Conservation (phyloP, 2,888 invertebrate genomes). For the Acronicta psi region DNA sequence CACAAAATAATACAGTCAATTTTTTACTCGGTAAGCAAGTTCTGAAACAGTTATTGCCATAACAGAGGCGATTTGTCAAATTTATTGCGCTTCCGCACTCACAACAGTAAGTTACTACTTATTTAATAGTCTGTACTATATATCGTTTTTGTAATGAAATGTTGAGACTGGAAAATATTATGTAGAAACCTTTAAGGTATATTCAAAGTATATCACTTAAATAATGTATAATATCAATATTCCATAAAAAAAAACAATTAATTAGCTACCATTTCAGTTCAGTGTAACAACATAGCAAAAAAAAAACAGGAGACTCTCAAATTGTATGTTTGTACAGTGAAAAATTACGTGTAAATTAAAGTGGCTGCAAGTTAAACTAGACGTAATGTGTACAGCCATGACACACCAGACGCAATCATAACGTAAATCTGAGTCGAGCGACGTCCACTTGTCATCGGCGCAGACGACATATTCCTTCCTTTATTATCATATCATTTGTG, state of each 20-base stretch:
- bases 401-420: conserved; percentile 48
- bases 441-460: conserved; percentile 62
- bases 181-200: neutral
- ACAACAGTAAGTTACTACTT: conserved; percentile 61
- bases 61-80: conserved; percentile 69
- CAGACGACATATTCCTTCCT: conserved; percentile 61
- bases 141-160: conserved; percentile 56
- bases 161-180: conserved; percentile 12
- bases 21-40: conserved; percentile 65
- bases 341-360: conserved; percentile 22
- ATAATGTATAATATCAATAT: too few species aligned
- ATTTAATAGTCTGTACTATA: conserved; percentile 64
- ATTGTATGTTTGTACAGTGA: conserved; percentile 5
- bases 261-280: too few species aligned
- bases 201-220: neutral
- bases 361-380: conserved; percentile 33
- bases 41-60: conserved; percentile 68
- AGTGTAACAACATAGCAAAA: neutral
- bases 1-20: conserved; percentile 40
- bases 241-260: too few species aligned
- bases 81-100: conserved; percentile 66
- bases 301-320: neutral
- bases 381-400: conserved; percentile 26
- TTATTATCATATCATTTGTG: conserved; percentile 62
- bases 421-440: conserved; percentile 48